Conservation (phyloP, 2,113 vertebrate species). For the Opisthocomus hoazin region DNA sequence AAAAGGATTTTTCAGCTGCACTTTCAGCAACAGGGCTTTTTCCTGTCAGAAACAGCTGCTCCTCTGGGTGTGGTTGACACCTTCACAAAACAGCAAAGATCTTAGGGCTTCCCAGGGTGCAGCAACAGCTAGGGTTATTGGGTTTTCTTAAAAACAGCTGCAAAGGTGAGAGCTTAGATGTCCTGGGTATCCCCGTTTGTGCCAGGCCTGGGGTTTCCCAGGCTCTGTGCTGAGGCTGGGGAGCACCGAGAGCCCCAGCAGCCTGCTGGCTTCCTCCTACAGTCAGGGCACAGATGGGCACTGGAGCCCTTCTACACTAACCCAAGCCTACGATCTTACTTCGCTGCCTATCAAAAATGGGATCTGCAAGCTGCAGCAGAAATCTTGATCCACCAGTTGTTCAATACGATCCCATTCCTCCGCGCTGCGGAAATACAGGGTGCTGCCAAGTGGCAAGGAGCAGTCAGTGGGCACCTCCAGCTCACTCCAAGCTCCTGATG, state of each 20-base stretch:
- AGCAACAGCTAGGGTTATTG: not conserved
- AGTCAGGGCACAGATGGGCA: not conserved
- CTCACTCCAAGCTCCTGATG: not conserved
- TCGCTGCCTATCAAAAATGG: accelerated
- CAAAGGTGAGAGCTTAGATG: not conserved
- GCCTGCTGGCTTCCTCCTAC: accelerated
- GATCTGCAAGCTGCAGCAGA: not conserved
- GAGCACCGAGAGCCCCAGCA: not conserved
- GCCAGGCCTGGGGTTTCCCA: not conserved
- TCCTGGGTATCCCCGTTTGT: too few species aligned
- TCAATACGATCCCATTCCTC: accelerated
- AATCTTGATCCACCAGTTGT: not conserved
- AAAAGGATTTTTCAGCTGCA: not conserved
- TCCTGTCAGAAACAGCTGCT: not conserved
- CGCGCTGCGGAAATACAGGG: not conserved
- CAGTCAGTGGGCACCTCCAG: not conserved
- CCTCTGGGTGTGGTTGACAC: not conserved
- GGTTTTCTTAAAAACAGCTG: not conserved
- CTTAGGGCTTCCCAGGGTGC: not conserved
- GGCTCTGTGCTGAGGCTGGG: not conserved
- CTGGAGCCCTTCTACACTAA: too few species aligned
- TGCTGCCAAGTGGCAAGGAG: not conserved
- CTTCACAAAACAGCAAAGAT: not conserved
- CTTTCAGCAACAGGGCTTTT: not conserved
- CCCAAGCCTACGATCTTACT: not conserved